phyloP scores from a whole-genome alignment of 2,797 vertebrate genomes.

The Ctenochaetus hawaiiensis region DNA sequence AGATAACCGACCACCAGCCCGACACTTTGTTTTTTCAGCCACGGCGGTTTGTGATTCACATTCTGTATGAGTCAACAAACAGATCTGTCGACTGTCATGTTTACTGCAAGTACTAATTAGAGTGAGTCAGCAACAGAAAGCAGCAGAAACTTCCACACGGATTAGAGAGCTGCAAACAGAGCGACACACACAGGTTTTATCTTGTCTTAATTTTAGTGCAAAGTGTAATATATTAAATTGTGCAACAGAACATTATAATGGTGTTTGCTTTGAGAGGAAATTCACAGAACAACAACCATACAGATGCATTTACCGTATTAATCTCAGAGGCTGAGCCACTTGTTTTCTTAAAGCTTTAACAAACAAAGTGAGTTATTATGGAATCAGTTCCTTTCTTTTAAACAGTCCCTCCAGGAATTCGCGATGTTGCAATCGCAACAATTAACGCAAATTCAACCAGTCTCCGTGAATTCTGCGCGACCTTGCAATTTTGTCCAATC shows the following conservation, averaged over 20 bases:
- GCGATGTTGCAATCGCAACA: too few relatives aligned
- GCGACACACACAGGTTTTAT: neutral
- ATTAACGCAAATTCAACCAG: too few relatives aligned
- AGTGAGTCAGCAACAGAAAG: neutral
- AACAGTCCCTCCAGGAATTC: too few relatives aligned
- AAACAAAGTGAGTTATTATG: neutral
- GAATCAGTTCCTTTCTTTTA: neutral
- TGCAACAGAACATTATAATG: neutral
- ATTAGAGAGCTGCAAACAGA: neutral
- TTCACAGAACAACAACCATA: neutral
- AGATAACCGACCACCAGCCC: neutral
- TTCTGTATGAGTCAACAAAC: slow-evolving; percentile 5
- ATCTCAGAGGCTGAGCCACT: neutral
- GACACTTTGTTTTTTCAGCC: neutral
- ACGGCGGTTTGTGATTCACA: neutral
- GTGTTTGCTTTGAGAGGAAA: neutral
- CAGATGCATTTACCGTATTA: slow-evolving; percentile 8
- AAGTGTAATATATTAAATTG: neutral
- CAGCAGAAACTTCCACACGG: neutral
- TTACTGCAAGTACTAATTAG: neutral
- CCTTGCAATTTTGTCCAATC: too few relatives aligned
- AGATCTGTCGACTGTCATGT: neutral
- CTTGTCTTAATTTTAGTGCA: neutral
- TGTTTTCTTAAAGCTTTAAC: too few relatives aligned
- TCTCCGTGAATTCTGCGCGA: too few relatives aligned